A percentile compares a stretch with the other conserved stretches of the same genome.
phyloP scores from a whole-genome alignment of 64 coral and sea anemone species.

The Orbicella faveolata region DNA sequence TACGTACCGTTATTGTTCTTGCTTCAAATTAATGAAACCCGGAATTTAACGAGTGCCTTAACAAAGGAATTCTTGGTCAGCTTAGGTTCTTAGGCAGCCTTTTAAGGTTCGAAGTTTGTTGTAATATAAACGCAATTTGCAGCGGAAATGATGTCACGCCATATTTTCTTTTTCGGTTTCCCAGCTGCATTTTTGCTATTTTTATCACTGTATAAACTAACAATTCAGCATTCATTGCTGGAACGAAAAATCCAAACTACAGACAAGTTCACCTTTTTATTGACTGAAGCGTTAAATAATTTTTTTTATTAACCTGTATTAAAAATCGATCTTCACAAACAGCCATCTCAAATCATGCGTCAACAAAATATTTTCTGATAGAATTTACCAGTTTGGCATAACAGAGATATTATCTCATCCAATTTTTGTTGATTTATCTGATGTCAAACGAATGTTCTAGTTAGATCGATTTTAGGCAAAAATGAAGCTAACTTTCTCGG shows the following conservation, averaged over 20 bases:
- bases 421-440: neutral
- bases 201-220: neutral
- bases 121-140: slow-evolving; percentile 1
- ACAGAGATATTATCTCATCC: neutral
- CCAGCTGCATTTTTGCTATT: neutral
- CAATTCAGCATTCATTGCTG: neutral
- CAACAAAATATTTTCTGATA: neutral
- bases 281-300: neutral
- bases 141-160: slow-evolving; percentile 44
- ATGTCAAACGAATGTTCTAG: neutral
- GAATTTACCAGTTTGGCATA: neutral
- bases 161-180: neutral
- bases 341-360: neutral
- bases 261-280: neutral
- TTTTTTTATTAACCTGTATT: neutral
- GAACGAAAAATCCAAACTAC: neutral
- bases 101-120: neutral
- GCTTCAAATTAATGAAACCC: neutral
- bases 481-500: neutral
- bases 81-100: neutral
- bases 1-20: neutral
- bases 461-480: neutral
- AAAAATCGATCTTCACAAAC: neutral
- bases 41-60: neutral
- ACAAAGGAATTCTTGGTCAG: neutral